Percentiles rank a stretch among this genome's conserved stretches.
Evolutionary conservation across 2,888 invertebrate genomes (phyloP).

Genomic region (Venustoraphidia nigricollis): DNA sequence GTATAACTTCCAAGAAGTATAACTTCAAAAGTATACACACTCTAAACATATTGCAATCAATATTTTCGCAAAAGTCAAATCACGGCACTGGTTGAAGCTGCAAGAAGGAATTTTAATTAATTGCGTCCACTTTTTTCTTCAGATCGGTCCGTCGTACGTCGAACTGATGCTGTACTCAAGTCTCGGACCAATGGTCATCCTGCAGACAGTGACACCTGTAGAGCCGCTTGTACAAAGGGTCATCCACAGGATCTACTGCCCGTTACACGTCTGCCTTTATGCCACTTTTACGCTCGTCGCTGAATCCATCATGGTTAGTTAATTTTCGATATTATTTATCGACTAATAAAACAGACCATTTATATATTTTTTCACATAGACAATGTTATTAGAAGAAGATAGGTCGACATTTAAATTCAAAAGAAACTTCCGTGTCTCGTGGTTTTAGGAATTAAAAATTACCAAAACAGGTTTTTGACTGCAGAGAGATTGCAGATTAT

Average conservation of each 20-base stretch:
- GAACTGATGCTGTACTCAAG: slow-evolving; percentile 43
- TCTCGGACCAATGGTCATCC: slow-evolving; percentile 43
- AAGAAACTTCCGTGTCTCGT: no score
- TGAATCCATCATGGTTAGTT: slow-evolving; percentile 51
- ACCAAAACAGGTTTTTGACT: no score
- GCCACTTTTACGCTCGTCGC: slow-evolving; percentile 48
- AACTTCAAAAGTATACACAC: no score
- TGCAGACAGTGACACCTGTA: slow-evolving; percentile 66
- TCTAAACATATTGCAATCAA: not conserved
- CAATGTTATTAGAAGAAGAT: no score
- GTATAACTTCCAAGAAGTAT: no score
- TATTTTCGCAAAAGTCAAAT: not conserved
- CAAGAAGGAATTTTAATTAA: not conserved
- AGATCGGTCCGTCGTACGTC: slow-evolving; percentile 66
- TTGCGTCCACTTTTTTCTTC: slow-evolving; percentile 11
- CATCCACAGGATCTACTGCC: slow-evolving; percentile 61
- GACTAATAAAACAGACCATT: no score
- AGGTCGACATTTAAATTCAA: no score
- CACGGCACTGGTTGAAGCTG: slow-evolving; percentile 1
- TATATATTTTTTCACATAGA: no score
- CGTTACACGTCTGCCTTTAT: slow-evolving; percentile 39
- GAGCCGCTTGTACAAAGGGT: slow-evolving; percentile 62
- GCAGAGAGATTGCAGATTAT: no score
- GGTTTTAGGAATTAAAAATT: no score
- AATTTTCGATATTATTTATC: no score